A percentile compares a stretch with the other conserved stretches of the same genome.
These are phyloP conservation scores for Chinchilla lanigera DNA, from an alignment of 2,113 vertebrate species.

Conservation along the genomic window DNA sequence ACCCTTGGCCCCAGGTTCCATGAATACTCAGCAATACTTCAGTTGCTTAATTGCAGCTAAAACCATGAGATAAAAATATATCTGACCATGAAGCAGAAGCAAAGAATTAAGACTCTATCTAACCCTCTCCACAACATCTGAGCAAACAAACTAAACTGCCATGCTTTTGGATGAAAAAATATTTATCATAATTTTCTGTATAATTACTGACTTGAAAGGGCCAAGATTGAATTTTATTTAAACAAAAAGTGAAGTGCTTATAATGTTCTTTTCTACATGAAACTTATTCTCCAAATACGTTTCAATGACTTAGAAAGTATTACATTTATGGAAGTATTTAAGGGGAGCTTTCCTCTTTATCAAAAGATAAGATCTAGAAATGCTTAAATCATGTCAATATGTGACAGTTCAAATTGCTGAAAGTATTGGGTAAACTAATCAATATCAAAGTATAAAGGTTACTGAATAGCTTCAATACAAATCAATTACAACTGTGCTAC, in stretches of 20 bases:
- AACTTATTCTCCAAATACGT: constrained; percentile 74
- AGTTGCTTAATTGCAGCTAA: constrained; percentile 49
- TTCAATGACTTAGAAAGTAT: constrained; percentile 70
- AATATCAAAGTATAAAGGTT: constrained; percentile 82
- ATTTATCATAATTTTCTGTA: constrained; percentile 37
- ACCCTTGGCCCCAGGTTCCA: neutral
- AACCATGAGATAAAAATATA: neutral
- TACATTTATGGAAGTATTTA: constrained; percentile 69
- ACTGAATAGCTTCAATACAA: constrained; percentile 67
- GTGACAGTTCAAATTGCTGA: constrained; percentile 83
- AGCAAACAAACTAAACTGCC: neutral
- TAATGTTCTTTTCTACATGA: constrained; percentile 57
- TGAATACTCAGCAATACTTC: neutral
- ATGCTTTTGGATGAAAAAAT: neutral
- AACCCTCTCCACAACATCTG: neutral
- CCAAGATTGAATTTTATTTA: constrained; percentile 45
- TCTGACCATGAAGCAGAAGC: neutral
- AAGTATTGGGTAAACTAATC: constrained; percentile 84
- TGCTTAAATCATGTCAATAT: constrained; percentile 79
- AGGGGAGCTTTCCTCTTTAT: constrained; percentile 47
- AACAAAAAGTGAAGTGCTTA: neutral
- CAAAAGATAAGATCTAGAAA: constrained; percentile 75
- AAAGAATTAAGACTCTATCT: neutral
- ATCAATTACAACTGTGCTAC: constrained; percentile 63
- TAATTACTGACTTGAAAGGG: constrained; percentile 9